Conservation (phyloP, 2,113 vertebrate species). For the Chlorocebus sabaeus region DNA sequence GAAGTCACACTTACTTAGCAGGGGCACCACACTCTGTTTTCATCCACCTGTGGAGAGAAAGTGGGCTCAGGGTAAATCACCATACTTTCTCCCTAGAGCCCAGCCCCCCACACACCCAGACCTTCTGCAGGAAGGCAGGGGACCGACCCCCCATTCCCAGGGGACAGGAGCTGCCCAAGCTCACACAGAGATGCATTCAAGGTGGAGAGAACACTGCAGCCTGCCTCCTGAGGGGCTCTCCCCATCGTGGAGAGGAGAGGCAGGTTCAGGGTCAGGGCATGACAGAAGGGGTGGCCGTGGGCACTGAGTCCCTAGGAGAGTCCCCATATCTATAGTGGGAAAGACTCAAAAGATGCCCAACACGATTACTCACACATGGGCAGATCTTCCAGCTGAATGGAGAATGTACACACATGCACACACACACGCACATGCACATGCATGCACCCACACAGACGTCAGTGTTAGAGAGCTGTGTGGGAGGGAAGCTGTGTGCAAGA, state of each 20-base stretch:
- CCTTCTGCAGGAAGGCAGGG: background rate
- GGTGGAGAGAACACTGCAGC: background rate
- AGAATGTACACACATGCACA: background rate
- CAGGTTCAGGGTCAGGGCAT: background rate
- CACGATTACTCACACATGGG: background rate
- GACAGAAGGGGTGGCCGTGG: background rate
- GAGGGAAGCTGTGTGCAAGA: background rate
- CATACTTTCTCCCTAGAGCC: background rate
- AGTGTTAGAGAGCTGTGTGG: background rate
- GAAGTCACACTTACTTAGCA: constrained; percentile 86
- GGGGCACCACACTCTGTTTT: constrained; percentile 86
- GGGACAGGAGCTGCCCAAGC: background rate
- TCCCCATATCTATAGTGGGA: background rate
- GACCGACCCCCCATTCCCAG: background rate
- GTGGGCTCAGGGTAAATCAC: background rate
- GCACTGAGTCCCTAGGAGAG: background rate
- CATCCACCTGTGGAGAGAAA: constrained; percentile 85
- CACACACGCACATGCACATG: too few relatives aligned
- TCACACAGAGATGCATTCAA: background rate
- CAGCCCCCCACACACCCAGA: background rate
- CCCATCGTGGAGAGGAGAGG: background rate
- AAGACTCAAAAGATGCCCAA: background rate
- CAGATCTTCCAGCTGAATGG: background rate
- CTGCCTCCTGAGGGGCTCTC: background rate
- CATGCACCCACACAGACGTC: background rate